Evolutionary conservation across 2,113 vertebrate genomes (phyloP).

Genomic region (Anhinga rufa): DNA sequence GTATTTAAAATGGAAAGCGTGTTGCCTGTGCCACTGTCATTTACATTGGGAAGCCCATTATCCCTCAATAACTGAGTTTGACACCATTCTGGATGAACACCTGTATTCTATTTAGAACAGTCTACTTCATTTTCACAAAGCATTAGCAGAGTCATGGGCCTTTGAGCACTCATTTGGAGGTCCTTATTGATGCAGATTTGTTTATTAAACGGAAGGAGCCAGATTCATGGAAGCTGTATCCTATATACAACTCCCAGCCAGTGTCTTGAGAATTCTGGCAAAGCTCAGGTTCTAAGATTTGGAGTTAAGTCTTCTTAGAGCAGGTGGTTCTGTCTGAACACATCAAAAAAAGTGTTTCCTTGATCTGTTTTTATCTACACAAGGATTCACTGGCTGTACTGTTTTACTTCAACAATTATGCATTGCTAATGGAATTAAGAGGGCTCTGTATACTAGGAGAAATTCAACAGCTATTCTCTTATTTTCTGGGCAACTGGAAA

Average conservation of each 20-base stretch:
- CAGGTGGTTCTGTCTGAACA: not conserved
- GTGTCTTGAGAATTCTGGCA: not conserved
- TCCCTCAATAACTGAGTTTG: slow-evolving; percentile 3
- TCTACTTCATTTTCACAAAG: slow-evolving; percentile 40
- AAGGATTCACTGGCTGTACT: not conserved
- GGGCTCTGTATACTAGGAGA: not conserved
- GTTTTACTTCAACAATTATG: not conserved
- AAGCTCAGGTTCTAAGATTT: not conserved
- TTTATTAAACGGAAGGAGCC: not conserved
- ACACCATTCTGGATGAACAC: slow-evolving; percentile 38
- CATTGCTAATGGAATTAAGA: not conserved
- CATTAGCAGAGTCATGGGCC: slow-evolving; percentile 15
- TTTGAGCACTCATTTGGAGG: not conserved
- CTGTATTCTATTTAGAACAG: slow-evolving; percentile 27
- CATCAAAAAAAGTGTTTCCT: not conserved
- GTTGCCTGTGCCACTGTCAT: not conserved
- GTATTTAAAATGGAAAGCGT: not conserved
- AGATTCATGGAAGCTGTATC: not conserved
- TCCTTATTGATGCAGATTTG: not conserved
- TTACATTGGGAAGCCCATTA: not conserved
- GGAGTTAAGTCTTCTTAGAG: not conserved
- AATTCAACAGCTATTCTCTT: not conserved
- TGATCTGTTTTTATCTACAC: not conserved
- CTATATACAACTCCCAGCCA: not conserved
- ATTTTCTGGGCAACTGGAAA: not conserved